Evolutionary conservation across 37 sponge, comb jelly and placozoan species (phyloP).

Genomic region (Cliona cf. orientalis): DNA sequence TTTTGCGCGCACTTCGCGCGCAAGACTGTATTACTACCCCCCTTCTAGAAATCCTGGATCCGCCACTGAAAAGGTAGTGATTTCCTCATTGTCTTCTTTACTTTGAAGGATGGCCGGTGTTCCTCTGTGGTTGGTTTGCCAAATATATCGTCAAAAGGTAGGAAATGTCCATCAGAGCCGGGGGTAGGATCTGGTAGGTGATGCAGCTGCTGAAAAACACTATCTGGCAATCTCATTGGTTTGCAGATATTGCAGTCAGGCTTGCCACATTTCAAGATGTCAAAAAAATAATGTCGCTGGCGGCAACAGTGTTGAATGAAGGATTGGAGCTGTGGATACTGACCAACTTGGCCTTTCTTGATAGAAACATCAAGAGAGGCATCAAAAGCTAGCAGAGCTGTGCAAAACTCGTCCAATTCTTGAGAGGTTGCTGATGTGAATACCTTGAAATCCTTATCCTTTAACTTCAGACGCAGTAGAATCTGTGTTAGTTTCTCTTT

Average conservation of each 20-base stretch:
- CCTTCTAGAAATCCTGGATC: too few species aligned
- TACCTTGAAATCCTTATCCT: slow-evolving; percentile 2
- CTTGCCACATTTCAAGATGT: slow-evolving; percentile 22
- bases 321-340: not conserved
- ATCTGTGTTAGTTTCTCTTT: slow-evolving; percentile 9
- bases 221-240: slow-evolving; percentile 14
- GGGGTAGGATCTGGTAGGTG: slow-evolving; percentile 29
- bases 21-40: too few species aligned
- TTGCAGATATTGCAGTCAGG: slow-evolving; percentile 18
- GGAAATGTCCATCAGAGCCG: slow-evolving; percentile 5
- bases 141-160: slow-evolving; percentile 19
- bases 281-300: slow-evolving; percentile 22
- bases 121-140: slow-evolving; percentile 24
- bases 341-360: not conserved
- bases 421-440: slow-evolving; percentile 5
- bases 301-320: slow-evolving; percentile 33
- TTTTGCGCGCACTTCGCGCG: too few species aligned
- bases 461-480: slow-evolving; percentile 10
- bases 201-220: slow-evolving; percentile 7
- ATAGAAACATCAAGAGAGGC: too few species aligned
- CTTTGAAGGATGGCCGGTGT: slow-evolving; percentile 24
- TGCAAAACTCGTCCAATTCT: too few species aligned
- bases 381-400: too few species aligned
- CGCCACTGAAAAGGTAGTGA: too few species aligned
- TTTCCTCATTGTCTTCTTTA: slow-evolving; percentile 10